Percentiles rank a stretch among this genome's conserved stretches.
These are phyloP conservation scores for Odontocolon sp. DNA, from an alignment of 2,888 invertebrate species.

Conservation along the genomic window DNA sequence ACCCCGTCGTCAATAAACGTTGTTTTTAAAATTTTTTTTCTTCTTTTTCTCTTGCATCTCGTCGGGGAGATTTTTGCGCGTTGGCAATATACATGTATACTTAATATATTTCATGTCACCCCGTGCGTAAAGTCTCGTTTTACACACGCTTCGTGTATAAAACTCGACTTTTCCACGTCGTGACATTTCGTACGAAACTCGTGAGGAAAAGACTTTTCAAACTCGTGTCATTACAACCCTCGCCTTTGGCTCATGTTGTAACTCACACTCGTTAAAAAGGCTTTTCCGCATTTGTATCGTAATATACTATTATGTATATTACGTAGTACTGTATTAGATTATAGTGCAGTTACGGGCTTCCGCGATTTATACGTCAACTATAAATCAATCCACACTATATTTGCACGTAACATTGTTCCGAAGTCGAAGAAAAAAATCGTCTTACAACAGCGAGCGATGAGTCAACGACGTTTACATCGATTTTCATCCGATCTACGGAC, in stretches of 20 bases:
- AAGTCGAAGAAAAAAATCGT: constrained; percentile 19
- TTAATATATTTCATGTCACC: too few relatives aligned
- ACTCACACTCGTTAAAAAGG: too few relatives aligned
- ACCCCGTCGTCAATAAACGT: not conserved
- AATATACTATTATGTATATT: constrained; percentile 16
- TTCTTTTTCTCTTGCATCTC: not conserved
- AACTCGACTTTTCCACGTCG: too few relatives aligned
- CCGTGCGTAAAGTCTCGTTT: too few relatives aligned
- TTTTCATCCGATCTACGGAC: constrained; percentile 40
- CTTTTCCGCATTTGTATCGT: constrained; percentile 13
- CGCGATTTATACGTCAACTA: constrained; percentile 30
- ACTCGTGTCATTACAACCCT: too few relatives aligned
- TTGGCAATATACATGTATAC: constrained; percentile 30
- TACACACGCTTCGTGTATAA: too few relatives aligned
- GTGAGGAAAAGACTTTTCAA: too few relatives aligned
- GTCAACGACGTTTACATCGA: constrained; percentile 38
- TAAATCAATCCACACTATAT: not conserved
- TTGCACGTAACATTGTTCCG: constrained; percentile 20
- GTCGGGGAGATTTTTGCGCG: constrained; percentile 47
- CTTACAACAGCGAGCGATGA: constrained; percentile 51
- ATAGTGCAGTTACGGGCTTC: constrained; percentile 23
- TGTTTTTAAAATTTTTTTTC: constrained; percentile 1
- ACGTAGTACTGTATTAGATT: constrained; percentile 36
- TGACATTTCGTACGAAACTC: too few relatives aligned
- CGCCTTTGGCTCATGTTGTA: too few relatives aligned